Percentiles rank a stretch among this genome's conserved stretches.
Conservation (phyloP, 2,113 vertebrate species). For the Melanotaenia duboulayi region DNA sequence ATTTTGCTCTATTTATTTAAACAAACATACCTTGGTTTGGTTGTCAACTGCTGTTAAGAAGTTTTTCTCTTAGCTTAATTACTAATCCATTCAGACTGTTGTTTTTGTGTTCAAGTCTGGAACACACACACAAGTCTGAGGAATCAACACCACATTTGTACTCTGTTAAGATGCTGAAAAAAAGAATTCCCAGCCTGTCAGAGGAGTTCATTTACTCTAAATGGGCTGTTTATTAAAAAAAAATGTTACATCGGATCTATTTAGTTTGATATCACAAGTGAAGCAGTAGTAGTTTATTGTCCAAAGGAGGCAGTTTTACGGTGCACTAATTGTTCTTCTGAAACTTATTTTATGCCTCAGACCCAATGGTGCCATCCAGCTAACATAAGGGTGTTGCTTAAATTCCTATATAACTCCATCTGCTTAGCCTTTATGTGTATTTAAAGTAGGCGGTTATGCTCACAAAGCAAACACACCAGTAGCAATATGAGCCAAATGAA, state of each 20-base stretch:
- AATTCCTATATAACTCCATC: conserved; percentile 31
- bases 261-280: no score
- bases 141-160: neutral
- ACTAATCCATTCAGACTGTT: conserved; percentile 63
- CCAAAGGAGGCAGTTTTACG: neutral
- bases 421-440: conserved; percentile 31
- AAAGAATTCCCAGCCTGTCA: neutral
- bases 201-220: conserved; percentile 7
- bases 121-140: neutral
- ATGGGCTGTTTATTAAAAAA: neutral
- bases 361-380: conserved; percentile 18
- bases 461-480: conserved; percentile 65
- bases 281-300: neutral
- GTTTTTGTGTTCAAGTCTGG: conserved; percentile 9
- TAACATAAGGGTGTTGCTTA: conserved; percentile 14
- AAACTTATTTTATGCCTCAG: conserved; percentile 26
- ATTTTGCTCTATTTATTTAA: neutral
- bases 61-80: conserved; percentile 25
- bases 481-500: conserved; percentile 49
- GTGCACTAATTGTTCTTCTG: conserved; percentile 27
- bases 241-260: neutral
- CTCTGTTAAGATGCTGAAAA: neutral
- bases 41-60: neutral
- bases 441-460: conserved; percentile 27
- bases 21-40: neutral